Evolutionary conservation across 2,113 vertebrate species (phyloP).

Genomic region (Brienomyrus longianalis): DNA sequence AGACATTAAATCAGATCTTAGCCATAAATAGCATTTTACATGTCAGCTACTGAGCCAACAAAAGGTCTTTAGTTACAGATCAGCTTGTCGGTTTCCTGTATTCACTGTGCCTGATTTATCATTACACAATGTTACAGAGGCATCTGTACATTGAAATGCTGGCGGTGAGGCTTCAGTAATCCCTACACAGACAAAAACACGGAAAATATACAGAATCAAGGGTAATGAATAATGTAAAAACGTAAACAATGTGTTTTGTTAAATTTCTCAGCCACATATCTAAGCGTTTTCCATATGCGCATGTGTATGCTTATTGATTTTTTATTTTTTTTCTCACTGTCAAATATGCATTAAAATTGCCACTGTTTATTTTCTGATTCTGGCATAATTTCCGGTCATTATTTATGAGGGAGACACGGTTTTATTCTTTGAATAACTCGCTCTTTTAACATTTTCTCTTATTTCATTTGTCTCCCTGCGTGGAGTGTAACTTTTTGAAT

Average conservation of each 20-base stretch:
- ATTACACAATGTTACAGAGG: neutral
- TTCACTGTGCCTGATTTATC: neutral
- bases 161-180: neutral
- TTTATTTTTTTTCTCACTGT: neutral
- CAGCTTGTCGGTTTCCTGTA: neutral
- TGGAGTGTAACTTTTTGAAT: neutral
- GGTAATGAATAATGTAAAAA: neutral
- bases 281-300: neutral
- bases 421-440: neutral
- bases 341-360: neutral
- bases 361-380: neutral
- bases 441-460: neutral
- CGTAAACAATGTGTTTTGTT: too few relatives aligned
- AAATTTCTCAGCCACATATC: neutral
- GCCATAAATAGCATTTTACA: neutral
- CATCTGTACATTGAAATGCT: neutral
- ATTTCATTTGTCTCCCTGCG: neutral
- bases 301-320: neutral
- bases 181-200: neutral
- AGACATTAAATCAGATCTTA: neutral
- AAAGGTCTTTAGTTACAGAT: neutral
- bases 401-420: neutral
- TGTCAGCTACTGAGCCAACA: neutral
- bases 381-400: neutral
- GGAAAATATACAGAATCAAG: neutral